These are phyloP conservation scores for Stegana nigrithorax DNA, from an alignment of 2,888 invertebrate genomes.

Conservation along the genomic window DNA sequence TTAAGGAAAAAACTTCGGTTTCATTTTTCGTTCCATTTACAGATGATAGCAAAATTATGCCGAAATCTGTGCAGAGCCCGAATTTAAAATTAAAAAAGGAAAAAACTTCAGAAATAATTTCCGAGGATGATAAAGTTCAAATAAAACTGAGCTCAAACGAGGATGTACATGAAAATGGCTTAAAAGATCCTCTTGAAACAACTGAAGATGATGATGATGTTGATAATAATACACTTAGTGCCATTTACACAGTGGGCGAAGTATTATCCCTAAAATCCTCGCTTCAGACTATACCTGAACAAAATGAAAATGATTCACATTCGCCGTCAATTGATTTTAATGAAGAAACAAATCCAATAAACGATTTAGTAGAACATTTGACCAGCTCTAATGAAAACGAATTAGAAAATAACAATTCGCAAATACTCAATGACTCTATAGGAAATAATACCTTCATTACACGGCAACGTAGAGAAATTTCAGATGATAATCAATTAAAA, in stretches of 20 bases:
- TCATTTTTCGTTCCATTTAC: constrained; percentile 49
- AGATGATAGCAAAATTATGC: constrained; percentile 29
- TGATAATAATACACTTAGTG: background rate
- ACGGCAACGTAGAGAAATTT: no score
- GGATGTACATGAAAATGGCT: constrained; percentile 16
- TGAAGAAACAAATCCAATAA: background rate
- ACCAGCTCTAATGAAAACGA: background rate
- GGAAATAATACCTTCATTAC: no score
- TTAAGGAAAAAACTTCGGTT: constrained; percentile 37
- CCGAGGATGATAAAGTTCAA: constrained; percentile 29
- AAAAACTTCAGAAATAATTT: background rate
- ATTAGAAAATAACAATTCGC: background rate
- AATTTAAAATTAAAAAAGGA: constrained; percentile 3
- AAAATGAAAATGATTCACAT: constrained; percentile 39
- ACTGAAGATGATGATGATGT: background rate
- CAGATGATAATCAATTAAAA: no score
- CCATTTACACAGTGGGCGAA: constrained; percentile 1
- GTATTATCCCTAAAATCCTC: background rate
- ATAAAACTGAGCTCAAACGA: constrained; percentile 34
- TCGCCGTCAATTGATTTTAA: background rate
- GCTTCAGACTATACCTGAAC: constrained; percentile 45
- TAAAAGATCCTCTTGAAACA: background rate
- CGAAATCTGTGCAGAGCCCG: background rate
- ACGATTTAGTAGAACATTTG: background rate
- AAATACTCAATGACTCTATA: no score